Evolutionary conservation across 2,113 vertebrate genomes (phyloP).

Genomic region (Thalassarche chlororhynchos): DNA sequence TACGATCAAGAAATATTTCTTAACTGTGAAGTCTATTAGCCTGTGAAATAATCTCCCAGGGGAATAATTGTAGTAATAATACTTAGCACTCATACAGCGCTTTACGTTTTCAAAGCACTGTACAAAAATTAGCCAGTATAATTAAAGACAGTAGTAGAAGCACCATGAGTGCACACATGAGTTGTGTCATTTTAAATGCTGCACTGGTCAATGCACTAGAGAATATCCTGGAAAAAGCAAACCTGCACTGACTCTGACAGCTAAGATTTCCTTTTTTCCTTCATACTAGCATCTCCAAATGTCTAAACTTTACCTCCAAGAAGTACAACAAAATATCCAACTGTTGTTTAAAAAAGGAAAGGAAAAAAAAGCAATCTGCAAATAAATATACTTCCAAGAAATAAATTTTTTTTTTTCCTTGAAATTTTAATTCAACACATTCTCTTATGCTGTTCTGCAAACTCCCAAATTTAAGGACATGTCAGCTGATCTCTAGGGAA

Average conservation of each 20-base stretch:
- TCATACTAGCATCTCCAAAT: neutral
- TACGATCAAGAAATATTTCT: conserved; percentile 11
- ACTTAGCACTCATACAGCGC: neutral
- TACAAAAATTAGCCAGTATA: conserved; percentile 10
- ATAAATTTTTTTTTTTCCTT: neutral
- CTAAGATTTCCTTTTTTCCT: neutral
- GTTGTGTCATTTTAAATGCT: neutral
- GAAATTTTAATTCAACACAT: neutral
- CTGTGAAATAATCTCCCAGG: conserved; percentile 8
- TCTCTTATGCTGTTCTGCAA: neutral
- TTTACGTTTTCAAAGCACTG: neutral
- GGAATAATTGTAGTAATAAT: conserved; percentile 10
- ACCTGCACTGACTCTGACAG: neutral
- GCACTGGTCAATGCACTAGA: neutral
- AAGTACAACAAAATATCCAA: neutral
- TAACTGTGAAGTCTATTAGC: conserved; percentile 16
- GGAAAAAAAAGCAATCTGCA: neutral
- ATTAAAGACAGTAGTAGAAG: neutral
- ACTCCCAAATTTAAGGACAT: neutral
- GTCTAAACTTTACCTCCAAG: neutral
- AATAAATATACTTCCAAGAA: neutral
- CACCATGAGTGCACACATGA: neutral
- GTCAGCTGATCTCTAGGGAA: neutral
- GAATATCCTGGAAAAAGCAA: neutral
- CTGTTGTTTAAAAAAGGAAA: neutral